Evolutionary conservation across 2,113 vertebrate genomes (phyloP).

Genomic region (Panthera leo): DNA sequence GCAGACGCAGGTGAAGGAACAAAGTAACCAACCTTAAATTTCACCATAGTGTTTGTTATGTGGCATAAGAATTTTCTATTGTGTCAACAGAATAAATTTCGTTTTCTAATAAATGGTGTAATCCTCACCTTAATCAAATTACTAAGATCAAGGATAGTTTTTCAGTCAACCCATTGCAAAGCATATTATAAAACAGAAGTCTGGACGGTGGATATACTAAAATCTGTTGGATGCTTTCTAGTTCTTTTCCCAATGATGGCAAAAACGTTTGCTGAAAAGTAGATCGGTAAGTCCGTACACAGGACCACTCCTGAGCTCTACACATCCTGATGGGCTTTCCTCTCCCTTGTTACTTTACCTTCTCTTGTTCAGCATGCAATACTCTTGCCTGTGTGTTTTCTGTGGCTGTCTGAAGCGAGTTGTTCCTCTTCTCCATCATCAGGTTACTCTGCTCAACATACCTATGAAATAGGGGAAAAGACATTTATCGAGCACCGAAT

Average conservation of each 20-base stretch:
- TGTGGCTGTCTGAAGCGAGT: conserved; percentile 91
- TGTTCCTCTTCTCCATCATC: conserved; percentile 95
- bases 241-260: not conserved
- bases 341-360: conserved; percentile 86
- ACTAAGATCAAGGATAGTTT: not conserved
- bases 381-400: conserved; percentile 93
- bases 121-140: conserved; percentile 29
- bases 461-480: conserved; percentile 79
- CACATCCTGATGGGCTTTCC: not conserved
- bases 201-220: not conserved
- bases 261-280: not conserved
- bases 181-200: not conserved
- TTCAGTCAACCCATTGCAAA: not conserved
- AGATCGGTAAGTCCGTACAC: not conserved
- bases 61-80: conserved; percentile 2
- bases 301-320: not conserved
- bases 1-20: not conserved
- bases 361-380: conserved; percentile 96
- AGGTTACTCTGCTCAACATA: conserved; percentile 95
- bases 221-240: conserved; percentile 24
- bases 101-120: not conserved
- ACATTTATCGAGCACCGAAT: not conserved
- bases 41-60: not conserved
- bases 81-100: conserved; percentile 40
- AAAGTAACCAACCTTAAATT: not conserved